Percentiles rank a stretch among this genome's conserved stretches.
Evolutionary conservation across 2,797 vertebrate genomes (phyloP).

Genomic region (Pseudochromis fuscus): DNA sequence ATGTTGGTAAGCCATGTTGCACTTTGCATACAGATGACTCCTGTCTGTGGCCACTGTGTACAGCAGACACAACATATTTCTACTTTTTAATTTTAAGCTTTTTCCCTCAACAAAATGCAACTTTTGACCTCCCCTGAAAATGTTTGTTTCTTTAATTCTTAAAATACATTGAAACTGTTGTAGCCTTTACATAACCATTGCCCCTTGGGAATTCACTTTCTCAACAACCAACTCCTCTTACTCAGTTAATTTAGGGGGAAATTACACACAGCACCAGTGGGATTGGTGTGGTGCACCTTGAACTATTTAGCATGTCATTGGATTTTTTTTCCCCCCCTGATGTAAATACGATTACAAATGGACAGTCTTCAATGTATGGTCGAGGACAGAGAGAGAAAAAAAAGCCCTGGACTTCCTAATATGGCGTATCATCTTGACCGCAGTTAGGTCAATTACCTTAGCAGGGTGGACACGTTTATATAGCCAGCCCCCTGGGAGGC

Average conservation of each 20-base stretch:
- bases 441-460: conserved; percentile 71
- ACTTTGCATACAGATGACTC: conserved; percentile 66
- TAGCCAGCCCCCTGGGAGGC: conserved; percentile 58
- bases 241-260: conserved; percentile 63
- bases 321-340: conserved; percentile 34
- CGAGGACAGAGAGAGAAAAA: background rate
- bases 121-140: conserved; percentile 36
- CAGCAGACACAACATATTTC: conserved; percentile 27
- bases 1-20: conserved; percentile 68
- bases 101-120: background rate
- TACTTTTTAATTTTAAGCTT: conserved; percentile 5
- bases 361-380: conserved; percentile 55
- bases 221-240: conserved; percentile 43
- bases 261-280: conserved; percentile 51
- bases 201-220: conserved; percentile 46
- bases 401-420: conserved; percentile 55
- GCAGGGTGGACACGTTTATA: conserved; percentile 65
- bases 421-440: conserved; percentile 63
- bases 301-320: conserved; percentile 65
- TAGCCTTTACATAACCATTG: conserved; percentile 40
- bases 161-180: conserved; percentile 14
- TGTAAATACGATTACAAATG: conserved; percentile 64
- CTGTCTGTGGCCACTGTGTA: conserved; percentile 36
- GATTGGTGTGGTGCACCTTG: conserved; percentile 54
- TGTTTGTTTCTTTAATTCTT: conserved; percentile 28